Conservation (phyloP, 2,888 invertebrate genomes). For the Ectobius pallidus region DNA sequence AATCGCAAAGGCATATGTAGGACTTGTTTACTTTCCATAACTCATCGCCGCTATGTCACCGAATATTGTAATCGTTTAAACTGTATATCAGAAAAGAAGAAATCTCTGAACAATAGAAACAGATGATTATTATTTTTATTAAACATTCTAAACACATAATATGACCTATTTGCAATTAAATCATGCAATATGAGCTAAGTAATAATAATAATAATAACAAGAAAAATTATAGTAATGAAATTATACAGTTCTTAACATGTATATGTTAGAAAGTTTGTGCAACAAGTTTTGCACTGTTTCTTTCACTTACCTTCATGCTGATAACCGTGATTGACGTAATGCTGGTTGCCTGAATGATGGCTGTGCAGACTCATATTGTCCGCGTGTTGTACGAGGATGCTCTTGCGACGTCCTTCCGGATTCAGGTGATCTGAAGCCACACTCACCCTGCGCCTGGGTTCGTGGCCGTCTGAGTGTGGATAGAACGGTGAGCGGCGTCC, state of each 20-base stretch:
- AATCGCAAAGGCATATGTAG: too few species aligned
- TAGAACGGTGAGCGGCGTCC: constrained; percentile 60
- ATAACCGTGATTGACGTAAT: constrained; percentile 33
- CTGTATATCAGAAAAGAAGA: too few species aligned
- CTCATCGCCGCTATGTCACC: too few species aligned
- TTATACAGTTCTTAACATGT: not conserved
- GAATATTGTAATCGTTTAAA: too few species aligned
- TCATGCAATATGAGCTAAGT: too few species aligned
- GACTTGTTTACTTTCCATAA: too few species aligned
- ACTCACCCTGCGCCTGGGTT: constrained; percentile 30
- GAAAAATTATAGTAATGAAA: not conserved
- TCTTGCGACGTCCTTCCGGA: constrained; percentile 50
- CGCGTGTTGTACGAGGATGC: constrained; percentile 52
- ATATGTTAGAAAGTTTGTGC: too few species aligned
- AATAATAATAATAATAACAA: not conserved
- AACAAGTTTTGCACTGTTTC: too few species aligned
- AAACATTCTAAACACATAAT: too few species aligned
- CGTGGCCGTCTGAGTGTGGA: constrained; percentile 50
- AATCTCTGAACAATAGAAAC: too few species aligned
- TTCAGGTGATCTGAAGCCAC: constrained; percentile 50
- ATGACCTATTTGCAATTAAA: too few species aligned
- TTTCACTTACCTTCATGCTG: constrained; percentile 35
- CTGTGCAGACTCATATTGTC: constrained; percentile 47
- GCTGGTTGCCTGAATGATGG: constrained; percentile 47
- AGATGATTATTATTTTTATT: too few species aligned